A percentile compares a stretch with the other conserved stretches of the same genome.
Conservation (phyloP, 2,797 vertebrate genomes). For the Aphelocoma californica region DNA sequence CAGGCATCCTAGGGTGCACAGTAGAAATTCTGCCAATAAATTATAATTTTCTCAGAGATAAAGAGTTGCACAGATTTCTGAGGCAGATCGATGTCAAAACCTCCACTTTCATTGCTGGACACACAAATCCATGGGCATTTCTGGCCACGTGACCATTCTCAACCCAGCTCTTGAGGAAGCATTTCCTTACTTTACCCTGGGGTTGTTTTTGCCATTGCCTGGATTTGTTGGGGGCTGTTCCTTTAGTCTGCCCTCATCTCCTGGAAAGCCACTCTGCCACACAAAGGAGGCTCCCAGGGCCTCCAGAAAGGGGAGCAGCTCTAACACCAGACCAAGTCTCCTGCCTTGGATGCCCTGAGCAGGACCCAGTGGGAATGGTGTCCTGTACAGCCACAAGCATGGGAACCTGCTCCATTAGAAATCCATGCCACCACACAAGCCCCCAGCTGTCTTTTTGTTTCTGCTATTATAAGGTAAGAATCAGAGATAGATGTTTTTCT, state of each 20-base stretch:
- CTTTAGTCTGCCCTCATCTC: not conserved
- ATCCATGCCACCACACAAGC: not conserved
- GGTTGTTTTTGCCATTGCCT: accelerated
- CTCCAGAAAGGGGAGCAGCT: not conserved
- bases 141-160: accelerated
- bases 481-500: not conserved
- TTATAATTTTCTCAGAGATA: not conserved
- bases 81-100: accelerated
- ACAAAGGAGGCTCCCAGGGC: accelerated
- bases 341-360: not conserved
- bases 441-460: not conserved
- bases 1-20: not conserved
- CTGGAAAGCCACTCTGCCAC: not conserved
- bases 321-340: accelerated
- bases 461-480: not conserved
- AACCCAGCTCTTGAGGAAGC: not conserved
- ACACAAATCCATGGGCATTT: not conserved
- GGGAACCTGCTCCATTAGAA: not conserved
- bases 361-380: not conserved
- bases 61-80: not conserved
- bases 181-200: not conserved
- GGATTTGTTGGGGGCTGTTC: not conserved
- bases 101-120: not conserved
- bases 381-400: not conserved
- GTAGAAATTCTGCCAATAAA: not conserved